These are phyloP conservation scores for Oxyruncus cristatus DNA, from an alignment of 2,113 vertebrate species.

Conservation along the genomic window DNA sequence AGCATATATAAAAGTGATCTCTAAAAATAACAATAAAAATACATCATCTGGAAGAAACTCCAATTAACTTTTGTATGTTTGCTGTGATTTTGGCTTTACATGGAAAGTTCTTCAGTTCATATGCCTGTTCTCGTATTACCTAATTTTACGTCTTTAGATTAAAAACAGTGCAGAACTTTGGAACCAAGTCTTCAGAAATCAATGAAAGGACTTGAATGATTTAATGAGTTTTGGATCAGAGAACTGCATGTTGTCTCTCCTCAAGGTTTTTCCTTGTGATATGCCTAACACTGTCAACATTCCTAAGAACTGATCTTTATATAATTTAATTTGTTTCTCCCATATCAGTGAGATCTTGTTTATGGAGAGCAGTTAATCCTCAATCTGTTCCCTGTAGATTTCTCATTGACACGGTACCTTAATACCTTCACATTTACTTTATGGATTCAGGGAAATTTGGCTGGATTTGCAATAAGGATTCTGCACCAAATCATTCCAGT, in stretches of 20 bases:
- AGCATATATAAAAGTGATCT: neutral
- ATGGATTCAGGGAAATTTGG: neutral
- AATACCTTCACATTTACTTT: neutral
- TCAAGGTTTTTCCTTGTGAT: neutral
- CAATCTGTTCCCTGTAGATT: neutral
- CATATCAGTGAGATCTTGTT: neutral
- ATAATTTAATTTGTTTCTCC: neutral
- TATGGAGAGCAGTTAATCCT: neutral
- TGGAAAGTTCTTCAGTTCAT: neutral
- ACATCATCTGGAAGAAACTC: neutral
- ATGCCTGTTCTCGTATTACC: neutral
- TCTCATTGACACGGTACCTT: rapidly evolving
- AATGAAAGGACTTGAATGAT: neutral
- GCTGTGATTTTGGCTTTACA: neutral
- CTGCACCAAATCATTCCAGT: neutral
- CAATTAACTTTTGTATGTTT: neutral
- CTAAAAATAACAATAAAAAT: conserved; percentile 22
- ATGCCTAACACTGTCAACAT: neutral
- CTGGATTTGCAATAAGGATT: neutral
- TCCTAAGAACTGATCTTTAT: neutral
- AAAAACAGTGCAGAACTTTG: neutral
- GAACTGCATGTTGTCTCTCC: neutral
- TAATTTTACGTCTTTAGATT: neutral
- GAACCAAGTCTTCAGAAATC: neutral
- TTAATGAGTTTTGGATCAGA: neutral